Conservation (phyloP, 2,888 invertebrate genomes). For the Salticus scenicus region DNA sequence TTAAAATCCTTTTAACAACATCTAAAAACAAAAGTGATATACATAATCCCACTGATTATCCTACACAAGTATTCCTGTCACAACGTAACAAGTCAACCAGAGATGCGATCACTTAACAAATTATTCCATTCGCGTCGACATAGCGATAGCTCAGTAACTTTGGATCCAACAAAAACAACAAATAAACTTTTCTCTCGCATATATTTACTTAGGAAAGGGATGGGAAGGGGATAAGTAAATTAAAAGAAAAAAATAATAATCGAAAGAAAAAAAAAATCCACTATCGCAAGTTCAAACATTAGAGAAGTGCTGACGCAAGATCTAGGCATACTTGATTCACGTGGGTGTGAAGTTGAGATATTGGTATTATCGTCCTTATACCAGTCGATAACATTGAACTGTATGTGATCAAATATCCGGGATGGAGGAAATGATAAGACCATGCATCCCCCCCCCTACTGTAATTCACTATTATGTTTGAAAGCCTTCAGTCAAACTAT, state of each 20-base stretch:
- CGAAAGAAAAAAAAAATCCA: neutral
- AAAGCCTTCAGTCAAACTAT: conserved; percentile 28
- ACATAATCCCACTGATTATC: neutral
- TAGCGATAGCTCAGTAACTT: conserved; percentile 15
- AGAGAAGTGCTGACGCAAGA: conserved; percentile 58
- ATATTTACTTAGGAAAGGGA: neutral
- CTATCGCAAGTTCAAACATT: conserved; percentile 48
- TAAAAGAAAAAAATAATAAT: too few relatives aligned
- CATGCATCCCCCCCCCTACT: too few relatives aligned
- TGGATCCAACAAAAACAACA: neutral
- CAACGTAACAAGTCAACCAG: too few relatives aligned
- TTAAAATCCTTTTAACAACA: too few relatives aligned
- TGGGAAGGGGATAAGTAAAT: neutral
- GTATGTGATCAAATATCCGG: conserved; percentile 46
- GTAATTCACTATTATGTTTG: neutral
- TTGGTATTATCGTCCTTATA: conserved; percentile 38
- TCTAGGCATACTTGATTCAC: conserved; percentile 21
- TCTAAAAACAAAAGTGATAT: too few relatives aligned
- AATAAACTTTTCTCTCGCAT: neutral
- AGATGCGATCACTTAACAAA: too few relatives aligned
- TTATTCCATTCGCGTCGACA: too few relatives aligned
- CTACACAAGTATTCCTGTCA: too few relatives aligned
- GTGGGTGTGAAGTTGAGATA: conserved; percentile 65
- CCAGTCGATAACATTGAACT: conserved; percentile 37
- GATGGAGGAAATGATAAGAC: neutral